A percentile compares a stretch with the other conserved stretches of the same genome.
phyloP scores from a whole-genome alignment of 2,113 vertebrate species.

The Tachysurus fulvidraco region DNA sequence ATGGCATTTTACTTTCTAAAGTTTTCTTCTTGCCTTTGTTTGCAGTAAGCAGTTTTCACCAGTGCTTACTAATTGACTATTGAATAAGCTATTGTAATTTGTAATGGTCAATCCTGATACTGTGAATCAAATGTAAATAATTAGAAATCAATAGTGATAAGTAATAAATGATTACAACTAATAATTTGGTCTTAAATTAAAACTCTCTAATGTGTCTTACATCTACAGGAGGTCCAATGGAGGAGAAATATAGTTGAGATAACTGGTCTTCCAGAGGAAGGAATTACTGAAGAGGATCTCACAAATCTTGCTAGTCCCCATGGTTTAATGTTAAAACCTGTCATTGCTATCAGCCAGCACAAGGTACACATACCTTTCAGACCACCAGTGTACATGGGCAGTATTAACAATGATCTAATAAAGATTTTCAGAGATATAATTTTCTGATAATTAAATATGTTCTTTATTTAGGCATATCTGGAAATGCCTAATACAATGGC shows the following conservation, averaged over 20 bases:
- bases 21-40: neutral
- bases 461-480: slow-evolving; percentile 71
- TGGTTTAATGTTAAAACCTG: slow-evolving; percentile 69
- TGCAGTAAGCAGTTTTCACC: neutral
- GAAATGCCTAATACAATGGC: slow-evolving; percentile 71
- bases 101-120: neutral
- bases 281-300: slow-evolving; percentile 74
- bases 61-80: neutral
- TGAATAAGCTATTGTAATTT: neutral
- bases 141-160: no score
- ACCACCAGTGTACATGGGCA: neutral
- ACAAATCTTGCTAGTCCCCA: slow-evolving; percentile 76
- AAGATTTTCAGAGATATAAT: neutral
- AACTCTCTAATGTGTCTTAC: neutral
- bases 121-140: neutral
- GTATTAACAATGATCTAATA: neutral
- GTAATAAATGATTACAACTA: neutral
- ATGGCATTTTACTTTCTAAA: neutral
- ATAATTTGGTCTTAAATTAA: no score
- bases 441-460: neutral
- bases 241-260: slow-evolving; percentile 70
- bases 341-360: slow-evolving; percentile 73
- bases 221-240: slow-evolving; percentile 38
- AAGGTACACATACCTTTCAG: slow-evolving; percentile 68
- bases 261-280: slow-evolving; percentile 75